Percentiles rank a stretch among this genome's conserved stretches.
phyloP scores from a whole-genome alignment of 2,113 vertebrate species.

The Lagenorhynchus albirostris region DNA sequence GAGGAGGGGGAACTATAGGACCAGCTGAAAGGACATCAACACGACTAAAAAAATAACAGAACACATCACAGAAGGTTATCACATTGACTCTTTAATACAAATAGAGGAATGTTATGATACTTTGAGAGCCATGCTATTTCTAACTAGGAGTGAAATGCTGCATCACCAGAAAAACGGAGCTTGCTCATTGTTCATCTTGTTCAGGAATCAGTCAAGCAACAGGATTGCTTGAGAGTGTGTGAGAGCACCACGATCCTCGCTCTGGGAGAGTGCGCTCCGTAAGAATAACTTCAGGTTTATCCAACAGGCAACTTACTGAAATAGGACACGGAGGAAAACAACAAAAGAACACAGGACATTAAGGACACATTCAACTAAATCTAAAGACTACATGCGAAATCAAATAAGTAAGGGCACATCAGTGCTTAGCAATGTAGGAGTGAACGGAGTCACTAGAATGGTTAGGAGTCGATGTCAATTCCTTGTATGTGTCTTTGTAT shows the following conservation, averaged over 20 bases:
- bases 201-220: background rate
- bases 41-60: conserved; percentile 66
- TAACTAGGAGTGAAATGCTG: background rate
- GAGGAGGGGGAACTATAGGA: conserved; percentile 49
- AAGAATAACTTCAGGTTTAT: conserved; percentile 7
- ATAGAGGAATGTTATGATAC: background rate
- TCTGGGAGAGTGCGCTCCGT: background rate
- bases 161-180: background rate
- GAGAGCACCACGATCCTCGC: background rate
- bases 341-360: conserved; percentile 18
- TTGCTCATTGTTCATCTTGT: background rate
- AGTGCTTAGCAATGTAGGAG: background rate
- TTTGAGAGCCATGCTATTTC: background rate
- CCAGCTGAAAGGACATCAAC: conserved; percentile 27
- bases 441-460: background rate
- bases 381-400: background rate
- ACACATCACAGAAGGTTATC: conserved; percentile 40
- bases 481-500: background rate
- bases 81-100: conserved; percentile 38
- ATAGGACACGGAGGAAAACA: background rate
- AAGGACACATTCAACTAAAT: conserved; percentile 3
- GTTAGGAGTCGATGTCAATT: background rate
- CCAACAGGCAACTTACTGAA: conserved; percentile 19
- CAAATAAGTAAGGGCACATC: background rate
- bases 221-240: background rate